Evolutionary conservation across 1,140 invertebrate species (phyloP).

Genomic region (Eurosta solidaginis): DNA sequence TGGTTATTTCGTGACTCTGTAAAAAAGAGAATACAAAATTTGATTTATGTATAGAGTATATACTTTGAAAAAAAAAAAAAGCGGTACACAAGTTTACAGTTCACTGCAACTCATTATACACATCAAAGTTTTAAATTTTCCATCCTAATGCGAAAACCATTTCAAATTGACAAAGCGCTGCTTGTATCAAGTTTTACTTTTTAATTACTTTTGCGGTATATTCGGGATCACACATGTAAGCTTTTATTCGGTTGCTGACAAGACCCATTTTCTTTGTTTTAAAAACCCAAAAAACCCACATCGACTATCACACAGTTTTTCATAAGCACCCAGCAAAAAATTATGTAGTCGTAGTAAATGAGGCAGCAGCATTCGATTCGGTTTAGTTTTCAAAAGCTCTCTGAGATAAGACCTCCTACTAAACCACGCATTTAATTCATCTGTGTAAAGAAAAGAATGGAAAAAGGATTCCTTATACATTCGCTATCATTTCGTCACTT

Average conservation of each 20-base stretch:
- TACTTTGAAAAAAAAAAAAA: neutral
- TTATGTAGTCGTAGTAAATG: too few species aligned
- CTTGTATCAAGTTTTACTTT: neutral
- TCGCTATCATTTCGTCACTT: too few species aligned
- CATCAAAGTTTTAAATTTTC: too few species aligned
- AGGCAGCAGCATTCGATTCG: too few species aligned
- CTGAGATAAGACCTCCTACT: too few species aligned
- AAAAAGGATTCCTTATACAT: too few species aligned
- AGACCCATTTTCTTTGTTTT: neutral
- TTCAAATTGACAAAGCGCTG: neutral
- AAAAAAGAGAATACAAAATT: slow-evolving; percentile 42
- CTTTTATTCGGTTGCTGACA: neutral
- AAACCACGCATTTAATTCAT: too few species aligned
- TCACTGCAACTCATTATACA: neutral
- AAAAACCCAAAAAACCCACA: neutral
- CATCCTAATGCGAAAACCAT: neutral
- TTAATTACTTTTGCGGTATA: neutral
- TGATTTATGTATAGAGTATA: slow-evolving; percentile 31
- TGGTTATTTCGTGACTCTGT: slow-evolving; percentile 73
- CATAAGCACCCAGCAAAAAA: too few species aligned
- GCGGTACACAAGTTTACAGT: neutral
- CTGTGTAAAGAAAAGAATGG: too few species aligned
- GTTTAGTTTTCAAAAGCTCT: too few species aligned
- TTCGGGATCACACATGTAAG: neutral
- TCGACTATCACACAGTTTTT: too few species aligned